Evolutionary conservation across 2,113 vertebrate genomes (phyloP), one percentile per base, ranked within the genome.

Genomic region (Psophia crepitans): DNA sequence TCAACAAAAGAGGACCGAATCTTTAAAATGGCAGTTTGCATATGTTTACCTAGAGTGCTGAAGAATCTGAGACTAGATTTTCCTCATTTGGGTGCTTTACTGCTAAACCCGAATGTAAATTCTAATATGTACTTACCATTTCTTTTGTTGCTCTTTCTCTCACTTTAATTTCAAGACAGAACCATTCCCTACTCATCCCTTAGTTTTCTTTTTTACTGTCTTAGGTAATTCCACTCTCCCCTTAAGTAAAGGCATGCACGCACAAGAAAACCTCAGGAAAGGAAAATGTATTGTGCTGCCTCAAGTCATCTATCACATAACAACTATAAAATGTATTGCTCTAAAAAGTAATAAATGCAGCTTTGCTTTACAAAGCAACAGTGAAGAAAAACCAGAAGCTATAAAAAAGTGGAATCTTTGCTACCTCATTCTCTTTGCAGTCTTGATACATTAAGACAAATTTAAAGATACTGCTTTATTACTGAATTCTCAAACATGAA

Each of bases 11-110:
- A 84, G 51, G 87, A 77, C 71, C 2, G 64, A 82, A 43, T 49
- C 83, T 27, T 80, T 66, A 11, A 95, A 94, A 95, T 68, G 77
- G 88, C 84, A 90, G 51, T 96, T 95, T 93, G 88, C 94, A 95
- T 95, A 63, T 87, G 86, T 84, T 97, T 94, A 89, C 85, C 80
- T 68, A 20, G 43, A 86, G 43, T 46, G 46, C 88, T 81, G 77
- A 87, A 75, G 66, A 15, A 35, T 76, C 28, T 8, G n/a, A 35
- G 32, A 51, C 78, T 43, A 75, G 46, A 28, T 81, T 92, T 77
- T 77, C 56, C 95, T 94, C 88, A 33, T 93, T 88, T 86, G 73
- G 28, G 76, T 89, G 88, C 60, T 92, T 94, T 81, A 92, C 46
- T 90, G 64, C 57, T 93, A 82, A 51, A 84, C 18, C 51, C 74